Evolutionary conservation across 2,113 vertebrate genomes (phyloP).

Genomic region (Globicephala melas): DNA sequence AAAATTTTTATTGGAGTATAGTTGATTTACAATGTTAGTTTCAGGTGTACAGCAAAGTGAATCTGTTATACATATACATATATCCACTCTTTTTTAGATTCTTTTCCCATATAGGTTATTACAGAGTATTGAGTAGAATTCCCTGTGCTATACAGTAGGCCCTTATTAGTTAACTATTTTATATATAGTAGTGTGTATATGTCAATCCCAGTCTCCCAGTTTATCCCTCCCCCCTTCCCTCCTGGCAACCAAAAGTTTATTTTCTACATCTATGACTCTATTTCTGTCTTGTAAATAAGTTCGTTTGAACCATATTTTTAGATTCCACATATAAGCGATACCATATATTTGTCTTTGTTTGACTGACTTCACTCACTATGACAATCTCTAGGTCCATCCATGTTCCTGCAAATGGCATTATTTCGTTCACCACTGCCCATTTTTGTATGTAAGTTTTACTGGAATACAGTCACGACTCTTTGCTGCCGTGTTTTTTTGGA

Average conservation of each 20-base stretch:
- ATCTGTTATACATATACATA: background rate
- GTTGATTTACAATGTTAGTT: background rate
- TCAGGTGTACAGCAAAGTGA: background rate
- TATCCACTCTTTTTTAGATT: background rate
- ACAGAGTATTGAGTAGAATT: background rate
- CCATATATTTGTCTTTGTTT: background rate
- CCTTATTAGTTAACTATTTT: background rate
- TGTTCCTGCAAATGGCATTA: background rate
- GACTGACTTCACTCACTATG: background rate
- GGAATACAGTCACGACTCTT: background rate
- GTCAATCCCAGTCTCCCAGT: background rate
- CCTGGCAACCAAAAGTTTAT: background rate
- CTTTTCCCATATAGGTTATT: background rate
- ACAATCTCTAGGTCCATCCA: background rate
- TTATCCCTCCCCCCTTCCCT: background rate
- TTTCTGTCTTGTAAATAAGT: background rate
- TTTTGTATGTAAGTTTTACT: background rate
- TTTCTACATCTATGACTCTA: background rate
- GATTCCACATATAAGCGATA: background rate
- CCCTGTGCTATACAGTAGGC: background rate
- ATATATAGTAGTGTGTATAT: background rate
- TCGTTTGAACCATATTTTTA: background rate
- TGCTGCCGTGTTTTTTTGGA: background rate
- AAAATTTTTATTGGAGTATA: background rate
- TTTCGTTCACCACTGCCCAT: background rate